Evolutionary conservation across 2,113 vertebrate genomes (phyloP).

Genomic region (Psophia crepitans): DNA sequence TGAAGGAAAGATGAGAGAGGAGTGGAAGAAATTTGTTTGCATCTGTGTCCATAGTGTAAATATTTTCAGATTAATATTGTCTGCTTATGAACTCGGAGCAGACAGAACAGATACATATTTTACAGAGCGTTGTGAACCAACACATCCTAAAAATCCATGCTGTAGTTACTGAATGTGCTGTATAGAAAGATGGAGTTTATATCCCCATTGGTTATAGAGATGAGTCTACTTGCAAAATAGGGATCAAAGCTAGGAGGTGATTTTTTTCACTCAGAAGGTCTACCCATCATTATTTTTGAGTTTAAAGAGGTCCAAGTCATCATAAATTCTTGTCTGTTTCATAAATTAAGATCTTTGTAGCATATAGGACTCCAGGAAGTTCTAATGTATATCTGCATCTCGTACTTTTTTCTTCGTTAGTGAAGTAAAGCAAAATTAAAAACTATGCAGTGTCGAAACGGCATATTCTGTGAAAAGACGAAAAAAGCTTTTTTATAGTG

Average conservation of each 20-base stretch:
- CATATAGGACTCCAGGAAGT: not conserved
- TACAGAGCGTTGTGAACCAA: not conserved
- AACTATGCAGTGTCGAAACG: not conserved
- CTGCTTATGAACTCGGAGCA: not conserved
- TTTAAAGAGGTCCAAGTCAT: not conserved
- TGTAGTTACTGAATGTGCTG: not conserved
- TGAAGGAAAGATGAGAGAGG: not conserved
- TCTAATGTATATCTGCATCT: not conserved
- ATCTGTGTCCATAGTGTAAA: not conserved
- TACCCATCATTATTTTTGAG: not conserved
- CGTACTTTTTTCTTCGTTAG: not conserved
- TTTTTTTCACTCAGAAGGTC: not conserved
- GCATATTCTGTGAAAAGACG: not conserved
- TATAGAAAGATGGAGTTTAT: not conserved
- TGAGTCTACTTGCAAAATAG: not conserved
- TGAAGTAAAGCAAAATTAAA: not conserved
- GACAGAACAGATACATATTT: not conserved
- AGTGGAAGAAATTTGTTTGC: not conserved
- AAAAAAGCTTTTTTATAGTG: not conserved
- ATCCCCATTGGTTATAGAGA: not conserved
- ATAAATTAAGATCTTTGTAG: not conserved
- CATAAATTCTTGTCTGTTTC: not conserved
- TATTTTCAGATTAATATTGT: not conserved
- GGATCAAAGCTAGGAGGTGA: not conserved
- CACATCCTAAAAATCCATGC: not conserved